Percentiles rank a stretch among this genome's conserved stretches.
Evolutionary conservation across 2,113 vertebrate genomes (phyloP).

Genomic region (Panthera uncia): DNA sequence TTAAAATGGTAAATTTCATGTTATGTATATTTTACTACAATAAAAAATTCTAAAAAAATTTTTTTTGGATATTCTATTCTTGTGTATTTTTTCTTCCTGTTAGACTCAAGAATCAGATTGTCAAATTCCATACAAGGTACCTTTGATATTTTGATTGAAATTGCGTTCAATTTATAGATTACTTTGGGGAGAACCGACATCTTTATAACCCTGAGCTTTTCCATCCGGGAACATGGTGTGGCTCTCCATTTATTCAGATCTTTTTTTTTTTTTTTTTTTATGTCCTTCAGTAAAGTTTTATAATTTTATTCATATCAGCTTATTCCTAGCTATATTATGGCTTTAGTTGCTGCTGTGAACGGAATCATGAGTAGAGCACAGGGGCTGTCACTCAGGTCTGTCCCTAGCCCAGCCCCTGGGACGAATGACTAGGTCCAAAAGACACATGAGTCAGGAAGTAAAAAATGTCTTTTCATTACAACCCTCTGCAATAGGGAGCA

Average conservation of each 20-base stretch:
- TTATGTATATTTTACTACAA: background rate
- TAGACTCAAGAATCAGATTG: conserved; percentile 46
- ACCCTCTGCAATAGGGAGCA: background rate
- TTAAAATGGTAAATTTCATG: background rate
- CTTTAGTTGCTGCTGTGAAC: background rate
- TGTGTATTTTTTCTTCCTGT: background rate
- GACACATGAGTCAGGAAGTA: background rate
- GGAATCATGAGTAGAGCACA: background rate
- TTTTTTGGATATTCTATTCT: conserved; percentile 22
- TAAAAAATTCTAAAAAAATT: background rate
- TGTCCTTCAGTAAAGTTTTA: conserved; percentile 34
- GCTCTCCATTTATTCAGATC: conserved; percentile 24
- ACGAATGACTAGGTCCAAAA: background rate
- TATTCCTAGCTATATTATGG: background rate
- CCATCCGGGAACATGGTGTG: background rate
- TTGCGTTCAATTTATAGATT: conserved; percentile 50
- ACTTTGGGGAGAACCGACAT: conserved; percentile 3
- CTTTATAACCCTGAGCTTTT: conserved; percentile 23
- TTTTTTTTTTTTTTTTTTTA: conserved; percentile 2
- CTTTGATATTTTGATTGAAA: conserved; percentile 54
- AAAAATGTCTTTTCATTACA: background rate
- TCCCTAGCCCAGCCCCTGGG: background rate
- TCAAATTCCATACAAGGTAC: conserved; percentile 47
- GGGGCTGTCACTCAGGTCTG: background rate
- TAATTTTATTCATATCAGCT: background rate